Base-by-base conservation (phyloP, 2,888 invertebrate species). In the Lamellibrachia satsuma region DNA sequence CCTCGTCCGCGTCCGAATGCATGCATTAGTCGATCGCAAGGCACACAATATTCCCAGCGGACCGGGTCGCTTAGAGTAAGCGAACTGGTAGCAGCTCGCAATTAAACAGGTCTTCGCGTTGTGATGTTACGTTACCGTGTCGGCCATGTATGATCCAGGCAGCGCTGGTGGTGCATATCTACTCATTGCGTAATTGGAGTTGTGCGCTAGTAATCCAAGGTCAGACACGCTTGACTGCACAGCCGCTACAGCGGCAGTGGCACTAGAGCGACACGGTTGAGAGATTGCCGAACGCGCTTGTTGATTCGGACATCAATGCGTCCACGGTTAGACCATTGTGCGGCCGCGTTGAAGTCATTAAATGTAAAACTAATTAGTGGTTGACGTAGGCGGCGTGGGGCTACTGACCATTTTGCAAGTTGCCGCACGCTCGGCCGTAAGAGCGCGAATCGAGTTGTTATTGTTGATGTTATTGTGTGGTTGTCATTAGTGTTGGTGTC, bases 151-250 rank as follows among this genome's bases (percentile, higher is more conserved):
- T 75, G 15, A 22, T 75, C 75, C 75, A 22, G 75, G 15, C 75
- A 75, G 11, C 75, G 11, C 0, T 75, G 22, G 11, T 75, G 75
- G 75, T 75, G 75, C 22, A 6, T 22, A 11, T 57, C 11, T 75
- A 75, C 75, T 75, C 75, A 75, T 75, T 75, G 22, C 75, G 75
- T 75, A 75, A 75, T 75, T 75, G 75, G 75, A 75, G 75, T 22
- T 75, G 11, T 75, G 75, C 11, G 75, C 75, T 22, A 15, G 75
- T 75, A 22, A 75, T 75, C 22, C 75, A 6, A 22, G 22, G 22
- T 75, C 2, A 15, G 75, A 75, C 75, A 75, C 75, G 75, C 75
- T 15, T 22, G 75, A 22, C 75, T 75, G 75, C 75, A 75, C 75
- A 75, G 15, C 75, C 22, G 75, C 75, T 22, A 75, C 75, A 75